Evolutionary conservation across 2,888 invertebrate species (phyloP), one percentile per base, ranked within the genome.

Genomic region (Parnassius glacialis): DNA sequence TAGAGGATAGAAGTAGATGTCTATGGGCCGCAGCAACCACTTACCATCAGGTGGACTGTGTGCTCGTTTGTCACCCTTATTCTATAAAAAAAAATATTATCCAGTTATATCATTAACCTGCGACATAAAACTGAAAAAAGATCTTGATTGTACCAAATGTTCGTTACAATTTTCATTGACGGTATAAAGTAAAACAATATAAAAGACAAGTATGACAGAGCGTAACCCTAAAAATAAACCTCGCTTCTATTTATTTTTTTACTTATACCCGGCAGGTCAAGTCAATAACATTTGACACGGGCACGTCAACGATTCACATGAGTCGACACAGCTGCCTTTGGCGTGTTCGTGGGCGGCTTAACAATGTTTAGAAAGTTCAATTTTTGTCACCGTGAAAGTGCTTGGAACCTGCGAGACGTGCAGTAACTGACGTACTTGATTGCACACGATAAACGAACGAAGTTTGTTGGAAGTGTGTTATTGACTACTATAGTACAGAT

Each of bases 351-450:
- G 72, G 66, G 64, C 63, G 62, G 73, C 65, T 67, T 74, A 54
- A 66, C 70, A 74, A 74, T 73, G 69, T 71, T 72, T 74, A 74
- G 74, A 74, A 74, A 74, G 74, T 74, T 66, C 67, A 65, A 73
- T 71, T 74, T 74, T 74, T 70, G 74, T 74, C 71, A 72, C 69
- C 65, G 74, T 67, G 74, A 74, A 74, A 74, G 74, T 70, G 67
- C 60, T 57, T 58, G 59, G 54, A 54, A 55, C 57, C 59, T 52
- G 61, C 63, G 60, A 60, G 59, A 59, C 62, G 61, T 34, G 65
- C 57, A 50, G 64, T 61, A 64, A 64, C 54, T 59, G 61, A 61
- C 59, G 54, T 59, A 64, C 64, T 59, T 64, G 61, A 59, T 65
- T 59, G 58, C 47, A 57, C 43, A 53, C 51, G 61, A 55, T 57